Evolutionary conservation across 2,888 invertebrate genomes (phyloP).

Genomic region (Brachypalpus laphriformis): DNA sequence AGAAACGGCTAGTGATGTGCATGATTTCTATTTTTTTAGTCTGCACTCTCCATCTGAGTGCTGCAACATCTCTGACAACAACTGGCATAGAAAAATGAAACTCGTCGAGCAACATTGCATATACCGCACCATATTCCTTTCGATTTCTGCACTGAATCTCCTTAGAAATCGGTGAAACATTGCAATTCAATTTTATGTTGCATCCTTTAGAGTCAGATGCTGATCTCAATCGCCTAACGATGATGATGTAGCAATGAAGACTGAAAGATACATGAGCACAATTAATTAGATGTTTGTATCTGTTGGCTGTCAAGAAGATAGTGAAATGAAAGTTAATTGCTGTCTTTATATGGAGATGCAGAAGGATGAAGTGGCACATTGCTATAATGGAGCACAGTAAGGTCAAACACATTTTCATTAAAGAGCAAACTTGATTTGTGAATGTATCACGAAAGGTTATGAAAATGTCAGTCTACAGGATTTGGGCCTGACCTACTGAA

Average conservation of each 20-base stretch:
- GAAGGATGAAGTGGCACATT: conserved; percentile 1
- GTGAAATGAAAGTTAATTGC: conserved; percentile 49
- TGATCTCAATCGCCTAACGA: conserved; percentile 28
- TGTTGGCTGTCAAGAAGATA: conserved; percentile 4
- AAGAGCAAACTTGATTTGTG: not conserved
- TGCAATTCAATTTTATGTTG: conserved; percentile 45
- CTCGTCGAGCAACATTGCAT: conserved; percentile 48
- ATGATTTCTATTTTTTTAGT: conserved; percentile 29
- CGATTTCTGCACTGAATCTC: conserved; percentile 46
- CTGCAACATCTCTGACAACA: conserved; percentile 8
- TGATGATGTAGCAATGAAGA: conserved; percentile 48
- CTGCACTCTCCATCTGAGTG: not conserved
- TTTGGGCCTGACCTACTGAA: too few species aligned
- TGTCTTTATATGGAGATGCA: not conserved
- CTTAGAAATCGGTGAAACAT: conserved; percentile 30
- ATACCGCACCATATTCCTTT: conserved; percentile 47
- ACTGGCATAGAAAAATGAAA: conserved; percentile 48
- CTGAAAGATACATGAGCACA: conserved; percentile 16
- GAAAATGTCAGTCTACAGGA: too few species aligned
- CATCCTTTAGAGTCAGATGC: conserved; percentile 38
- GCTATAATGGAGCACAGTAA: not conserved
- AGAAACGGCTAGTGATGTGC: conserved; percentile 25
- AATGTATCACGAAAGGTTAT: not conserved
- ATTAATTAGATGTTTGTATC: conserved; percentile 51
- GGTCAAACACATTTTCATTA: not conserved